Evolutionary conservation across 2,888 invertebrate genomes (phyloP), one percentile per base, ranked within the genome.

Genomic region (Plebejus melissa): DNA sequence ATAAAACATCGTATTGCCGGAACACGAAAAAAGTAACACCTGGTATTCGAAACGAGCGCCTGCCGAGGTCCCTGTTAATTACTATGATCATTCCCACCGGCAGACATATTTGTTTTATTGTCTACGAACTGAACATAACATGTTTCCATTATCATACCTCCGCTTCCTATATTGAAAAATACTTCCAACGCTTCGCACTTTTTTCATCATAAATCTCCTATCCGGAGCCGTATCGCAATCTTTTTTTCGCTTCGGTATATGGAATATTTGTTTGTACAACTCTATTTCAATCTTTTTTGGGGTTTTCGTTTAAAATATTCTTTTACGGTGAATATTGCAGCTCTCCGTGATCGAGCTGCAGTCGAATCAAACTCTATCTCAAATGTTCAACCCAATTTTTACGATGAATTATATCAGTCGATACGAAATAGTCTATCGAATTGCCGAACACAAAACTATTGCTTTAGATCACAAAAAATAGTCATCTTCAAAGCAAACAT

Each of bases 101-200:
- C 78, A 77, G 79, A 77, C 74, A 76, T 74, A 79, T 82, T 85
- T 86, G 85, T 85, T 86, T 79, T 78, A 80, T 82, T 80, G 82
- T 84, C 87, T 87, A 83, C 82, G 82, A 82, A 81, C 81, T 80
- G 81, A 83, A 84, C 82, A 80, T 87, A 86, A 88, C 89, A 87
- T 85, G 86, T 88, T 88, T 86, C 86, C 86, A 89, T 90, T 88
- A 87, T 83, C 82, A 83, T 83, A 84, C 83, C 83, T 82, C 82
- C 81, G 83, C 81, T 84, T 82, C 84, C 83, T 83, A 81, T 83
- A 86, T 86, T 89, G 87, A 87, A 88, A 87, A 86, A 88, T 88
- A 83, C 82, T 80, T 81, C 79, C 77, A 65, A 76, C 79, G 75
- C 76, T 79, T 78, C 77, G 77, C 77, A 75, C 78, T 79, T 79